phyloP scores from a whole-genome alignment of 1,140 invertebrate species.

The Mamestra configurata region DNA sequence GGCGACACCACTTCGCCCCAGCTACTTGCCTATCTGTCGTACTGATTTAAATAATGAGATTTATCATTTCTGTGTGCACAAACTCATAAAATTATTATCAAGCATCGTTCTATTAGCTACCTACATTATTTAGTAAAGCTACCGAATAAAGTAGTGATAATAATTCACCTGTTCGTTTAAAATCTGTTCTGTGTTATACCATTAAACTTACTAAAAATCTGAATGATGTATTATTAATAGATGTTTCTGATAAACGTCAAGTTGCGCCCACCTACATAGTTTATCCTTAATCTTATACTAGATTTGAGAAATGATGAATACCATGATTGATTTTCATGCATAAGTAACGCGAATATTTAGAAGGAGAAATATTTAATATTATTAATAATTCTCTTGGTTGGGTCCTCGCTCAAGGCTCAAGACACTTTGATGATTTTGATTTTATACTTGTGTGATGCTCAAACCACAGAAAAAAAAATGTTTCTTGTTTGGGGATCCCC shows the following conservation, averaged over 20 bases:
- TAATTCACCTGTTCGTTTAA: slow-evolving; percentile 69
- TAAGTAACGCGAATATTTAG: slow-evolving; percentile 41
- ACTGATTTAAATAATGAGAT: slow-evolving; percentile 77
- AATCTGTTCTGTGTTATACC: slow-evolving; percentile 64
- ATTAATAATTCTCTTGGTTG: not conserved
- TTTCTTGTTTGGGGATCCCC: too few relatives aligned
- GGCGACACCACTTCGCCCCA: slow-evolving; percentile 52
- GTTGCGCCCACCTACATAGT: slow-evolving; percentile 64
- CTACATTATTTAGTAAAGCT: slow-evolving; percentile 69
- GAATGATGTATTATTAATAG: slow-evolving; percentile 74
- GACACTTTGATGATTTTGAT: too few relatives aligned
- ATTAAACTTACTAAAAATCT: slow-evolving; percentile 69
- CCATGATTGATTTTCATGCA: slow-evolving; percentile 43
- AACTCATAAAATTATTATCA: slow-evolving; percentile 70
- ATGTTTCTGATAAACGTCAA: slow-evolving; percentile 66
- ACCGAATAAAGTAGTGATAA: slow-evolving; percentile 72
- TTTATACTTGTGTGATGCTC: too few relatives aligned
- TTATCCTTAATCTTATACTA: slow-evolving; percentile 49
- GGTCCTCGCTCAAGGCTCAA: too few relatives aligned
- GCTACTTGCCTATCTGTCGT: slow-evolving; percentile 70
- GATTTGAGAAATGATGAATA: slow-evolving; percentile 46
- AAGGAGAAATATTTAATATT: slow-evolving; percentile 16
- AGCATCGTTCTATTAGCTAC: slow-evolving; percentile 71
- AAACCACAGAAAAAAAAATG: too few relatives aligned
- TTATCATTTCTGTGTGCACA: slow-evolving; percentile 70